Evolutionary conservation across 2,888 invertebrate genomes (phyloP).

Genomic region (Limnephilus lunatus): DNA sequence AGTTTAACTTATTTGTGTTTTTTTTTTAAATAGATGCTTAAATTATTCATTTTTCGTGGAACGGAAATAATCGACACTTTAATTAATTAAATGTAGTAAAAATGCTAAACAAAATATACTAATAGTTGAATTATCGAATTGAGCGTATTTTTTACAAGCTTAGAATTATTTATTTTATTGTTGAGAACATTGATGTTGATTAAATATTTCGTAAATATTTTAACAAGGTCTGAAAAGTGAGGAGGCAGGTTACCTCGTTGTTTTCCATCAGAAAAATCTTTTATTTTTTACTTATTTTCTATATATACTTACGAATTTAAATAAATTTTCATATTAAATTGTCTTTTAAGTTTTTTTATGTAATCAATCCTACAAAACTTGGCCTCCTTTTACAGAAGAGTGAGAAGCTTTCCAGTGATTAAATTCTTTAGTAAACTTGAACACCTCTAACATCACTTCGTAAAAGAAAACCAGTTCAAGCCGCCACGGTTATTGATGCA

Average conservation of each 20-base stretch:
- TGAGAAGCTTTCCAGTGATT: background rate
- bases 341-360: background rate
- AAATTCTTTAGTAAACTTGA: background rate
- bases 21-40: too few relatives aligned
- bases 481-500: background rate
- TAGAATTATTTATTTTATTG: too few relatives aligned
- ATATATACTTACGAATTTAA: too few relatives aligned
- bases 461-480: background rate
- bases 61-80: background rate
- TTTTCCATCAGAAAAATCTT: background rate
- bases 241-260: background rate
- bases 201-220: background rate
- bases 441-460: background rate
- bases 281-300: background rate
- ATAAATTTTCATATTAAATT: too few relatives aligned
- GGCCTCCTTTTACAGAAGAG: background rate
- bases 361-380: background rate
- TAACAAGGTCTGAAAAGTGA: background rate
- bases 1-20: too few relatives aligned
- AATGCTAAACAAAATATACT: background rate
- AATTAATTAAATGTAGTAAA: background rate
- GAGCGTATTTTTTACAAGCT: too few relatives aligned
- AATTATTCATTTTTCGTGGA: background rate
- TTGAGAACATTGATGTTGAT: background rate
- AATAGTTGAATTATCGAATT: too few relatives aligned